A percentile compares a stretch with the other conserved stretches of the same genome.
Conservation (phyloP, 2,888 invertebrate species). For the Caenorhabditis wallacei region DNA sequence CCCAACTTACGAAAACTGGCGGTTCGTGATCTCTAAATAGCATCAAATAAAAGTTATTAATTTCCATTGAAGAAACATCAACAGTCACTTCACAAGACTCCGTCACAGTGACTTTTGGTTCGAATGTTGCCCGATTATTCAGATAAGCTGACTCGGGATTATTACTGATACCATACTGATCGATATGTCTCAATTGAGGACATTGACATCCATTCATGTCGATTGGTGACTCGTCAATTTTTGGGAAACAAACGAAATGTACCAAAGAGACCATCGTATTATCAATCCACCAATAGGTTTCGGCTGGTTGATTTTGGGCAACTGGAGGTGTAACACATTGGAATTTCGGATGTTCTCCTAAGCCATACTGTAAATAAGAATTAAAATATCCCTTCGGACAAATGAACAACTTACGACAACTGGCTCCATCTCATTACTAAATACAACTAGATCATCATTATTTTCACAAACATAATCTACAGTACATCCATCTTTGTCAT, state of each 20-base stretch:
- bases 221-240: not conserved
- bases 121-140: not conserved
- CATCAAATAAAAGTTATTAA: slow-evolving; percentile 22
- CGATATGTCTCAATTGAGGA: not conserved
- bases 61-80: not conserved
- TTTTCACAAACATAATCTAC: not conserved
- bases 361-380: not conserved
- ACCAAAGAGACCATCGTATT: not conserved
- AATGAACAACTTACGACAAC: not conserved
- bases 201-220: slow-evolving; percentile 24
- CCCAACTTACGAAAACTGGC: slow-evolving; percentile 30
- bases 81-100: not conserved
- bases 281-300: not conserved
- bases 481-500: not conserved
- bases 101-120: not conserved
- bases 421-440: not conserved
- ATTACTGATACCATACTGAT: not conserved
- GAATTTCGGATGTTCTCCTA: not conserved
- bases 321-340: not conserved
- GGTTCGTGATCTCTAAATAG: slow-evolving; percentile 1
- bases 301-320: not conserved
- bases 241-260: not conserved
- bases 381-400: not conserved
- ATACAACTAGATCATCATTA: not conserved
- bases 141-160: not conserved